phyloP scores from a whole-genome alignment of 2,113 vertebrate species.

The Rhombomys opimus region DNA sequence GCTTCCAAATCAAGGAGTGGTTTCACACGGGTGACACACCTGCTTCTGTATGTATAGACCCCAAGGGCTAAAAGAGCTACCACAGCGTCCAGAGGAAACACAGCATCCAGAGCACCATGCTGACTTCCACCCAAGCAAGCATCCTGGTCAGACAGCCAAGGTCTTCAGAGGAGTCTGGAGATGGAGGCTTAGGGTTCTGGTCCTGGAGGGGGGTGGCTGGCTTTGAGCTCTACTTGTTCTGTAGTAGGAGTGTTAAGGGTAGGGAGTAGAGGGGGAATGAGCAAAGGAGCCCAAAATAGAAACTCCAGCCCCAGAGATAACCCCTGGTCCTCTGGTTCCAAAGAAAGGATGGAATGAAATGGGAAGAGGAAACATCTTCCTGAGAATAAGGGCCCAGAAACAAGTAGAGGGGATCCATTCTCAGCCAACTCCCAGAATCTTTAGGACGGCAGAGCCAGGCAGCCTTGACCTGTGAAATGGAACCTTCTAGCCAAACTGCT shows the following conservation, averaged over 20 bases:
- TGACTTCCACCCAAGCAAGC: conserved; percentile 84
- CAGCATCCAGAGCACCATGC: conserved; percentile 59
- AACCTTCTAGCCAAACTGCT: background rate
- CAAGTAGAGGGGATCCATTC: too few relatives aligned
- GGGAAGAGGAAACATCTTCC: too few relatives aligned
- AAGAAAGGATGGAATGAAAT: background rate
- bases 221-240: conserved; percentile 25
- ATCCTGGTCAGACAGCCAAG: conserved; percentile 81
- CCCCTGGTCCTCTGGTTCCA: background rate
- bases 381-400: background rate
- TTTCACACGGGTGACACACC: too few relatives aligned
- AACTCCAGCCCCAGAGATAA: background rate
- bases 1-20: too few relatives aligned
- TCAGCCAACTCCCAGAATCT: background rate
- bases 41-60: too few relatives aligned
- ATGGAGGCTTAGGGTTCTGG: conserved; percentile 69
- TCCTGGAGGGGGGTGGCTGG: conserved; percentile 71
- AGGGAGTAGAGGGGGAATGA: too few relatives aligned
- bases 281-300: background rate
- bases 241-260: background rate
- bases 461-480: background rate
- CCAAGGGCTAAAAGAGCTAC: too few relatives aligned
- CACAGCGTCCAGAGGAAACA: too few relatives aligned
- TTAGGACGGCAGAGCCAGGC: background rate
- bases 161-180: conserved; percentile 79